Evolutionary conservation across 1,140 invertebrate species (phyloP).

Genomic region (Coenobita brevimanus): DNA sequence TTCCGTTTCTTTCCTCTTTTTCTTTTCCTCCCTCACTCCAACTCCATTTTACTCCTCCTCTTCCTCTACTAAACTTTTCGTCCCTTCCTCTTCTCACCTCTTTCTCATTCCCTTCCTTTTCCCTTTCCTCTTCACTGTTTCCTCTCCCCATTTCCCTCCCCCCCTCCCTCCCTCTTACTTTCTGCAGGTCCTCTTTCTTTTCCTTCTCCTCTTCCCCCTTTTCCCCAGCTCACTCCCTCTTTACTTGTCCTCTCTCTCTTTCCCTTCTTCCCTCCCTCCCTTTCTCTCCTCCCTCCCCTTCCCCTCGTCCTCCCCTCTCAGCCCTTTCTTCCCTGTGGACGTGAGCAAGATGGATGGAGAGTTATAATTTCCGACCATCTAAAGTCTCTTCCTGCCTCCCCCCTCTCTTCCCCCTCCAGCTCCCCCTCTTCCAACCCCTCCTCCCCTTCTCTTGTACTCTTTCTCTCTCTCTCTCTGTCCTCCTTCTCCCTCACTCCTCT

Average conservation of each 20-base stretch:
- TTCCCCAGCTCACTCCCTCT: neutral
- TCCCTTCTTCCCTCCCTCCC: neutral
- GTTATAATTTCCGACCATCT: slow-evolving; percentile 32
- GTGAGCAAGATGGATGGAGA: slow-evolving; percentile 42
- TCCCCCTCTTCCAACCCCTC: too few relatives aligned
- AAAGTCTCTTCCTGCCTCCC: too few relatives aligned
- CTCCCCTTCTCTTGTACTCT: too few relatives aligned
- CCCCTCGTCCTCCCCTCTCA: neutral
- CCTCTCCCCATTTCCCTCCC: neutral
- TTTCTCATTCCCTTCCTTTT: neutral
- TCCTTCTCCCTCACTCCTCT: too few relatives aligned
- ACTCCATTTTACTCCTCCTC: too few relatives aligned
- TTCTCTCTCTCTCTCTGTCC: too few relatives aligned
- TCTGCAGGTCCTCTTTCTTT: neutral
- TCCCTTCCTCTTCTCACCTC: neutral
- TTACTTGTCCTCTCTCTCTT: neutral
- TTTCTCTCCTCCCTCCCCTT: neutral
- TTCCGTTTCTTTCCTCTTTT: neutral
- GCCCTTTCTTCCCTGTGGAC: neutral
- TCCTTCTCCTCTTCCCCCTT: neutral
- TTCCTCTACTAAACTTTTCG: neutral
- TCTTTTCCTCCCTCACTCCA: neutral
- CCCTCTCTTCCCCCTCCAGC: too few relatives aligned
- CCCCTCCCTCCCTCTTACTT: neutral
- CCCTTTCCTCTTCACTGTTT: too few relatives aligned